Evolutionary conservation across 2,888 invertebrate species (phyloP).

Genomic region (Anagyrus pseudococci): DNA sequence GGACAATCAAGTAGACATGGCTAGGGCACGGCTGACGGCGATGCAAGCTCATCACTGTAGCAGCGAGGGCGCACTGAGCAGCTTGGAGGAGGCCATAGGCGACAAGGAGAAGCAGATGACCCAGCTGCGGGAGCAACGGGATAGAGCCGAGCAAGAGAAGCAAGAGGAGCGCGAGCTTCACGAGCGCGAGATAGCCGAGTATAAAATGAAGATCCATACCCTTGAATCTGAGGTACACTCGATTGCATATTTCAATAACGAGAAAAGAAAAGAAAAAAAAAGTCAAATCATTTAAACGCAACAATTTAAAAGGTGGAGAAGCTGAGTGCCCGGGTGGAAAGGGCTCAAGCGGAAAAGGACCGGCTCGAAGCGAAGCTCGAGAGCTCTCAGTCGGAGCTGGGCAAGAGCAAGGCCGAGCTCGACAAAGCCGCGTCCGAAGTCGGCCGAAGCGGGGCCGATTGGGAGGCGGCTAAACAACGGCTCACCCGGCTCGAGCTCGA

Average conservation of each 20-base stretch:
- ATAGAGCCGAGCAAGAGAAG: conserved; percentile 93
- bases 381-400: conserved; percentile 90
- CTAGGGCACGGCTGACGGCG: conserved; percentile 85
- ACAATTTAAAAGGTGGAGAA: conserved; percentile 88
- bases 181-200: conserved; percentile 92
- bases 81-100: conserved; percentile 92
- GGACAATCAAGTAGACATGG: conserved; percentile 97
- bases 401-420: conserved; percentile 92
- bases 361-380: conserved; percentile 89
- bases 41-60: conserved; percentile 95
- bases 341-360: conserved; percentile 90
- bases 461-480: conserved; percentile 85
- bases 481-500: conserved; percentile 86
- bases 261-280: background rate
- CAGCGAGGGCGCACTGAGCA: conserved; percentile 90
- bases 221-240: conserved; percentile 77
- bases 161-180: conserved; percentile 94
- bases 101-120: conserved; percentile 98
- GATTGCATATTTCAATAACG: too few relatives aligned
- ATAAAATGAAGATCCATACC: conserved; percentile 91
- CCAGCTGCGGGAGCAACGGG: conserved; percentile 91
- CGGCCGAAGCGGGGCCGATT: conserved; percentile 87
- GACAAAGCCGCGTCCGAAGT: conserved; percentile 91
- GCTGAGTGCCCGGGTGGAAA: conserved; percentile 83
- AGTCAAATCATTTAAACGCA: background rate